Evolutionary conservation across 2,113 vertebrate genomes (phyloP).

Genomic region (Ageneiosus marmoratus): DNA sequence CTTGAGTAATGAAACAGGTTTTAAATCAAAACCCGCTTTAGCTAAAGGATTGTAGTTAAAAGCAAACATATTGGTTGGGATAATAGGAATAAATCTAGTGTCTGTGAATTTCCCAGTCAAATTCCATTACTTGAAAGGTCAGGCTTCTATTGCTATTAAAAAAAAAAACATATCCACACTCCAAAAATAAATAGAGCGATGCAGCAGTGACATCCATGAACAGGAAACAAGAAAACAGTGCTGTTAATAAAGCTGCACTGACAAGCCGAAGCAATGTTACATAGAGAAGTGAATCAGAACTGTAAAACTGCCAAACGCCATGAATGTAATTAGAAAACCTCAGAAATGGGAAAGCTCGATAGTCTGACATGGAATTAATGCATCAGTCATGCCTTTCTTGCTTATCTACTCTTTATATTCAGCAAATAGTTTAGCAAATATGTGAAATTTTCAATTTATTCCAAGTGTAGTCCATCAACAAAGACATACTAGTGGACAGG

Average conservation of each 20-base stretch:
- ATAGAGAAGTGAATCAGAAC: background rate
- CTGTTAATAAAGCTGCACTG: background rate
- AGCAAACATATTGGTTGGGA: background rate
- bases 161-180: background rate
- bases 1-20: too few relatives aligned
- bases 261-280: background rate
- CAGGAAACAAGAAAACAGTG: background rate
- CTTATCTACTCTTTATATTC: background rate
- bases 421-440: background rate
- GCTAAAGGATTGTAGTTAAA: background rate
- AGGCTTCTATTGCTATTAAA: background rate
- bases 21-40: background rate
- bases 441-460: background rate
- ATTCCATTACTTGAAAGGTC: conserved; percentile 13
- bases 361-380: background rate
- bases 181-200: background rate
- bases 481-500: background rate
- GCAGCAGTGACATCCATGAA: background rate
- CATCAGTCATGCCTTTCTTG: background rate
- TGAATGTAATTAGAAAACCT: background rate
- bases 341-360: background rate
- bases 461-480: background rate
- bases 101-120: background rate
- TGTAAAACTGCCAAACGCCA: background rate
- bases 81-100: background rate